Evolutionary conservation across 2,113 vertebrate genomes (phyloP), one percentile per base, ranked within the genome.

Genomic region (Cephalopterus ornatus): DNA sequence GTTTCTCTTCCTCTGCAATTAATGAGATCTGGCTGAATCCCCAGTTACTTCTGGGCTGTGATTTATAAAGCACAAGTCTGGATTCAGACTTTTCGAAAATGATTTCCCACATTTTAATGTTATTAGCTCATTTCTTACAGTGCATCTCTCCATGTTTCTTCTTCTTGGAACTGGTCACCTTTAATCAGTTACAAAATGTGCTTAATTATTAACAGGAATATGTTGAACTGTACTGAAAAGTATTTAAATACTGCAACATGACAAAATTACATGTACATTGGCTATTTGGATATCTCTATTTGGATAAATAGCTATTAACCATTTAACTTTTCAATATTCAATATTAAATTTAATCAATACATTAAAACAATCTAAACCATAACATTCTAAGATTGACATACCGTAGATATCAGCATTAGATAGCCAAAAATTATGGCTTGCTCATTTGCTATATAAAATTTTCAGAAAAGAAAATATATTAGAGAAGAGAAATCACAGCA

Each of bases 21-120:
- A 97, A 97, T 95, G 66, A 87, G 62, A 89, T 79, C 95, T 97
- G 96, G 88, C 97, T 97, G 91, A 95, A 79, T 92, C 73, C 87
- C 82, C 53, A 97, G 78, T 73, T 89, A 65, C 39, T 89, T 86
- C 53, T 95, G 28, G 21, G 41, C 53, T 33, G 24, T 97, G 90
- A 97, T 96, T 93, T 96, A 97, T 96, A 96, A 96, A 96, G 90
- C 89, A 92, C 67, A 66, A 95, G 35, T 46, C 8, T 39, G 92
- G 49, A 95, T 67, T 75, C 91, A 95, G 94, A 92, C 75, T 62
- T 95, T 63, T 87, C 0, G 7, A 37, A 96, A 97, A 88, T 95
- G 1, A 74, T 96, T 97, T 96, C 88, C 95, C 42, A 95, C 92
- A 91, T 92, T 94, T 90, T 88, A 90, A 22, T 85, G 80, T 90